Conservation (phyloP, 2,797 vertebrate species). For the Gambusia yucatana region DNA sequence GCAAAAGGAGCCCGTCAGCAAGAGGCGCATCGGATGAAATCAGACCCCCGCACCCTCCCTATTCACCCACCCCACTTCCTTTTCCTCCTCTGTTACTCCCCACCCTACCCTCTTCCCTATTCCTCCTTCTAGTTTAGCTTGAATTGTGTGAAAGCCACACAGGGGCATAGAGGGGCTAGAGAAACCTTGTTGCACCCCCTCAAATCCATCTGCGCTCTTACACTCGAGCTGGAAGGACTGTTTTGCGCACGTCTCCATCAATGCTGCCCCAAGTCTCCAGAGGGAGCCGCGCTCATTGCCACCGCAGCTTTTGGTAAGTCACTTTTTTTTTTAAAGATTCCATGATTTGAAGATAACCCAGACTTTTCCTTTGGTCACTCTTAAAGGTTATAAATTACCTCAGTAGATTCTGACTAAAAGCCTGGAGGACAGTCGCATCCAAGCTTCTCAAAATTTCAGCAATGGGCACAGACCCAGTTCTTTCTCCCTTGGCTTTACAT, state of each 20-base stretch:
- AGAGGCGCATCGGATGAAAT: constrained; percentile 82
- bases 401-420: neutral
- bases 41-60: constrained; percentile 53
- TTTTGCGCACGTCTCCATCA: constrained; percentile 57
- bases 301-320: constrained; percentile 67
- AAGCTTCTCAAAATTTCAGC: constrained; percentile 45
- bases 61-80: constrained; percentile 23
- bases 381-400: neutral
- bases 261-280: constrained; percentile 61
- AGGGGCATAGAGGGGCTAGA: constrained; percentile 41
- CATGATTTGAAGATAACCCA: neutral
- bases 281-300: constrained; percentile 56
- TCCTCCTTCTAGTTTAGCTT: constrained; percentile 15
- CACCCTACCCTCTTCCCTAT: constrained; percentile 13
- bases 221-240: constrained; percentile 41
- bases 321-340: neutral
- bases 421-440: neutral
- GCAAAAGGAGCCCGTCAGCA: constrained; percentile 77
- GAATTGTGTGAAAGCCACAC: constrained; percentile 47
- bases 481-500: constrained; percentile 11
- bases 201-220: constrained; percentile 23
- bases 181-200: constrained; percentile 69
- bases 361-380: neutral
- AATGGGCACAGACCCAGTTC: constrained; percentile 40
- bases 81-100: constrained; percentile 20